Percentiles rank a stretch among this genome's conserved stretches.
These are phyloP conservation scores for Pterocles gutturalis DNA, from an alignment of 2,113 vertebrate genomes.

Conservation along the genomic window DNA sequence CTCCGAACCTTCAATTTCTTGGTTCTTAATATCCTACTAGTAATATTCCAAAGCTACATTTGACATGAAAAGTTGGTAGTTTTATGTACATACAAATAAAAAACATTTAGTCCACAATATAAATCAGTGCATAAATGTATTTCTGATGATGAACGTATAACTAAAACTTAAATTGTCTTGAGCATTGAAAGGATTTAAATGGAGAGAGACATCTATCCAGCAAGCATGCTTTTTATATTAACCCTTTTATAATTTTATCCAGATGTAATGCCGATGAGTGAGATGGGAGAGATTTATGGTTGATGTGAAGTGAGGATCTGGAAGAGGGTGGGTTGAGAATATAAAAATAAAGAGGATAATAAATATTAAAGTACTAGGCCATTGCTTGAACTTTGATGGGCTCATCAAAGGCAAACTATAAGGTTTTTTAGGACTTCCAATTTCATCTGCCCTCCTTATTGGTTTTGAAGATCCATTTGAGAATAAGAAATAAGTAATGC, in stretches of 20 bases:
- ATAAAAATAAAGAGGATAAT: slow-evolving; percentile 53
- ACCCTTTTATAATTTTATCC: slow-evolving; percentile 52
- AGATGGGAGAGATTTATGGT: slow-evolving; percentile 48
- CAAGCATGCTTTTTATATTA: slow-evolving; percentile 35
- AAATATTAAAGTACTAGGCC: slow-evolving; percentile 14
- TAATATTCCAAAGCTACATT: neutral
- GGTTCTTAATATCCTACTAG: neutral
- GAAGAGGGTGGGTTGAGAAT: slow-evolving; percentile 11
- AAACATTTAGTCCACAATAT: neutral
- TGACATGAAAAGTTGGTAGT: neutral
- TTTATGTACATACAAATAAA: slow-evolving; percentile 36
- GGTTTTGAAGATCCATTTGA: slow-evolving; percentile 33
- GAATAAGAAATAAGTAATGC: neutral
- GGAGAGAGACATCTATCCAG: neutral
- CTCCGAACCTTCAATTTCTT: neutral
- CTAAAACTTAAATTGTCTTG: slow-evolving; percentile 14
- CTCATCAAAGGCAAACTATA: slow-evolving; percentile 21
- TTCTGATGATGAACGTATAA: slow-evolving; percentile 1
- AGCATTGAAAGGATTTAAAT: slow-evolving; percentile 16
- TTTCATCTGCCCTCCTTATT: slow-evolving; percentile 5
- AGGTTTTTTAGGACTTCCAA: slow-evolving; percentile 22
- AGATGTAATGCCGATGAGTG: slow-evolving; percentile 35
- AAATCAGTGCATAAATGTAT: neutral
- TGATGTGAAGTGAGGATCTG: slow-evolving; percentile 28
- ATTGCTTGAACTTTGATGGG: neutral